phyloP scores from a whole-genome alignment of 2,888 invertebrate species.

The Patella depressa region DNA sequence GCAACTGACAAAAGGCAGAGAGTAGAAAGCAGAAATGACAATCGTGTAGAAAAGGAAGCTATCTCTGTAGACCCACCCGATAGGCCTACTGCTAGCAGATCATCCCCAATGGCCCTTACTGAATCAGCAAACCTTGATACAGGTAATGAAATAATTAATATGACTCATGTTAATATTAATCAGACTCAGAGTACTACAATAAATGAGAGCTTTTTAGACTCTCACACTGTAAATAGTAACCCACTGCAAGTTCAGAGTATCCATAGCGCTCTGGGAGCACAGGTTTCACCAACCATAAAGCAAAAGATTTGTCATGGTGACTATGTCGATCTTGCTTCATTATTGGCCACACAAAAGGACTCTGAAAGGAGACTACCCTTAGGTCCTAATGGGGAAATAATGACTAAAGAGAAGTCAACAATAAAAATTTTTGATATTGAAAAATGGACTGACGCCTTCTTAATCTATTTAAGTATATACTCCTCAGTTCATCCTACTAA shows the following conservation, averaged over 20 bases:
- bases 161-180: too few species aligned
- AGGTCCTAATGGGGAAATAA: slow-evolving; percentile 4
- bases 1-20: too few species aligned
- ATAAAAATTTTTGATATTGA: slow-evolving; percentile 21
- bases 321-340: slow-evolving; percentile 13
- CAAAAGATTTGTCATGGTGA: slow-evolving; percentile 13
- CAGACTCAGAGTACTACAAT: too few species aligned
- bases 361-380: neutral
- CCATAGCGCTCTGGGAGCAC: neutral
- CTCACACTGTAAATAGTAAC: neutral
- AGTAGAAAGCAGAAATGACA: too few species aligned
- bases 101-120: too few species aligned
- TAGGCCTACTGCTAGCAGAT: too few species aligned
- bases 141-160: too few species aligned
- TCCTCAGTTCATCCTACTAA: slow-evolving; percentile 6
- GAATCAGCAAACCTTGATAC: too few species aligned
- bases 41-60: too few species aligned
- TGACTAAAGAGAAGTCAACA: neutral
- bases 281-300: slow-evolving; percentile 9
- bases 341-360: slow-evolving; percentile 6
- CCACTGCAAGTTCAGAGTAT: neutral
- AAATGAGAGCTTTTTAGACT: too few species aligned
- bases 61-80: too few species aligned
- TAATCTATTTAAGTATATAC: slow-evolving; percentile 21
- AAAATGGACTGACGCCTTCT: too few species aligned